These are phyloP conservation scores for Rhyacophila evoluta DNA, from an alignment of 2,888 invertebrate species.

Conservation along the genomic window DNA sequence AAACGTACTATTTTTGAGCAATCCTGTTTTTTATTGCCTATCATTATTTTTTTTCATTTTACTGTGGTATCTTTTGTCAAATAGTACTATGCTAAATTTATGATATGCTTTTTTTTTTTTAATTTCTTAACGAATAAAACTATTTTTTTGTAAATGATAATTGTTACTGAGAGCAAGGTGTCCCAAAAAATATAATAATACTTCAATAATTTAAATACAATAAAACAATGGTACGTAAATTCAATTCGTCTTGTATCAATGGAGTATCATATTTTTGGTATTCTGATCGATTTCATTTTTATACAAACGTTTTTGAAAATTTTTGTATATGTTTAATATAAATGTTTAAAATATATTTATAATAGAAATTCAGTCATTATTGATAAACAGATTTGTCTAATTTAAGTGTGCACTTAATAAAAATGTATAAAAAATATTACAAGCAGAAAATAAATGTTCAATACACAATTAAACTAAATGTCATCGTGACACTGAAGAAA, in stretches of 20 bases:
- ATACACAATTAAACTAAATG: too few relatives aligned
- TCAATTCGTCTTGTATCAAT: background rate
- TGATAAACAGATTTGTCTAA: conserved; percentile 11
- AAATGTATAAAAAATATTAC: conserved; percentile 1
- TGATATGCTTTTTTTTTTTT: too few relatives aligned
- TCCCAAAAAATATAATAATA: background rate
- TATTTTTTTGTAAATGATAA: too few relatives aligned
- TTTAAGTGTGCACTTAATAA: conserved; percentile 16
- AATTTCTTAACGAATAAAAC: too few relatives aligned
- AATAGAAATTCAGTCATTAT: conserved; percentile 1
- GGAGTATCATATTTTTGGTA: background rate
- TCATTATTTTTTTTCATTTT: too few relatives aligned
- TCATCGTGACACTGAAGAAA: too few relatives aligned
- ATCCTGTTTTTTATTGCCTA: too few relatives aligned
- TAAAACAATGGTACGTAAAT: background rate
- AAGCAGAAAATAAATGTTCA: background rate
- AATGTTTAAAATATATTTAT: conserved; percentile 9
- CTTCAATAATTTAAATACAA: too few relatives aligned
- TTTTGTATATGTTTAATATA: conserved; percentile 9
- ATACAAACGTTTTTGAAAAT: background rate
- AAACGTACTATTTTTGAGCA: too few relatives aligned
- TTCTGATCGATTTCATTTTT: background rate
- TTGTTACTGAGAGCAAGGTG: too few relatives aligned
- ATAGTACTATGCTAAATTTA: too few relatives aligned
- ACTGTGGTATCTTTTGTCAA: too few relatives aligned